Evolutionary conservation across 2,888 invertebrate species (phyloP).

Genomic region (Penaeus monodon): DNA sequence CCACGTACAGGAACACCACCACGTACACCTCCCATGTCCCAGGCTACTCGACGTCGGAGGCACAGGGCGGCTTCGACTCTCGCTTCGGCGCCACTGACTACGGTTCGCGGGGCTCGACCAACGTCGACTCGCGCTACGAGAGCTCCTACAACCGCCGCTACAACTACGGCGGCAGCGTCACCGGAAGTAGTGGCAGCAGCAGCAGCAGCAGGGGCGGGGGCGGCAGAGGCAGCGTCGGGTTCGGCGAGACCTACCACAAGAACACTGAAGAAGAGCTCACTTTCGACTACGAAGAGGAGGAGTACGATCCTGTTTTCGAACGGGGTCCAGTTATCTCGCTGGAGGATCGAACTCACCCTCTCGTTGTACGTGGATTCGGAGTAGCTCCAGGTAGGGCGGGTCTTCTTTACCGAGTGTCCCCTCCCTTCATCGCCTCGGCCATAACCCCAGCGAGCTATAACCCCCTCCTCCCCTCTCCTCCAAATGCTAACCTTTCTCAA

Average conservation of each 20-base stretch:
- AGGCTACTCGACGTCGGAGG: conserved; percentile 23
- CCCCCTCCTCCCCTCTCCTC: neutral
- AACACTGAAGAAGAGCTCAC: conserved; percentile 41
- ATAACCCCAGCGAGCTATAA: neutral
- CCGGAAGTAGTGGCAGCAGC: neutral
- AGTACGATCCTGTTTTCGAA: conserved; percentile 32
- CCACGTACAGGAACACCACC: conserved; percentile 56
- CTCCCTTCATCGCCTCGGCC: neutral
- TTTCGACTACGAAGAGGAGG: conserved; percentile 42
- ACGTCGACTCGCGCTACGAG: conserved; percentile 38
- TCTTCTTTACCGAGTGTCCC: conserved; percentile 12
- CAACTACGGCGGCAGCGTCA: conserved; percentile 13
- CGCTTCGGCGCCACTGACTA: neutral
- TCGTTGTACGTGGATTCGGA: conserved; percentile 53
- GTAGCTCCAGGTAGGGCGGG: conserved; percentile 53
- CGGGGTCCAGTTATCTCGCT: conserved; percentile 41
- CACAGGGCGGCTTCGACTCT: neutral
- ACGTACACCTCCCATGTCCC: conserved; percentile 40
- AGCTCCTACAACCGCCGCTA: conserved; percentile 28
- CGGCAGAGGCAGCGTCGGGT: conserved; percentile 11
- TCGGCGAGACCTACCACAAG: conserved; percentile 35
- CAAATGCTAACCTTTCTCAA: neutral
- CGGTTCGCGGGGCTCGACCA: conserved; percentile 5
- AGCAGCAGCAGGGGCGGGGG: conserved; percentile 15
- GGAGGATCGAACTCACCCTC: conserved; percentile 56